Evolutionary conservation across 2,113 vertebrate species (phyloP), one percentile per base, ranked within the genome.

Genomic region (Thermophis baileyi): DNA sequence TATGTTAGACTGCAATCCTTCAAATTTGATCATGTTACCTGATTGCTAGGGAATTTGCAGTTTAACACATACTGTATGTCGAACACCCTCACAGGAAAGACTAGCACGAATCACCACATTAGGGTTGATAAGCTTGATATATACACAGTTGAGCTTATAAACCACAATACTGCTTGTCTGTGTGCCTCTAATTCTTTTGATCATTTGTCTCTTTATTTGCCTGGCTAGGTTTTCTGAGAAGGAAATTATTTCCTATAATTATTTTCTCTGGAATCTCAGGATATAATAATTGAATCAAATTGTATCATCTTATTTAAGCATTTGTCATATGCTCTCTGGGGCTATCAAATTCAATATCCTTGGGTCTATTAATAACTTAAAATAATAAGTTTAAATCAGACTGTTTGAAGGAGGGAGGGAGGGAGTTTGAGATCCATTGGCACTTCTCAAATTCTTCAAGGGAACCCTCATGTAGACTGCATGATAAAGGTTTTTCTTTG

Each of bases 311-410:
- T 95, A 96, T 97, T 96, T 97, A 95, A 96, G 94, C 57, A 49
- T 51, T 96, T 97, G 95, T 93, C 94, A 97, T 97, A 96, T 95
- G 91, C 94, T 95, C 94, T 95, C 93, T 91, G 95, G 91, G 93
- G 95, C 95, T 90, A 95, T 96, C 96, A 94, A 89, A 93, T 96
- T 95, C 94, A 97, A 96, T 97, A 97, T 96, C 96, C 96, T 95
- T 92, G 93, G 92, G 91, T 93, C 90, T 96, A 92, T 97, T 96
- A 97, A 94, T 90, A 95, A 94, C 95, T 95, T 96, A 91, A 92
- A 91, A 81, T 96, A 96, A 97, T 96, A 93, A 91, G 95, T 95
- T 97, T 97, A 96, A 91, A 92, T 89, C 86, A 85, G 93, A 11
- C 93, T 94, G 92, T 96, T 96, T 97, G 90, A 88, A 94, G 95